These are phyloP conservation scores for Pristiophorus japonicus DNA, from an alignment of 2,113 vertebrate species.

Conservation along the genomic window DNA sequence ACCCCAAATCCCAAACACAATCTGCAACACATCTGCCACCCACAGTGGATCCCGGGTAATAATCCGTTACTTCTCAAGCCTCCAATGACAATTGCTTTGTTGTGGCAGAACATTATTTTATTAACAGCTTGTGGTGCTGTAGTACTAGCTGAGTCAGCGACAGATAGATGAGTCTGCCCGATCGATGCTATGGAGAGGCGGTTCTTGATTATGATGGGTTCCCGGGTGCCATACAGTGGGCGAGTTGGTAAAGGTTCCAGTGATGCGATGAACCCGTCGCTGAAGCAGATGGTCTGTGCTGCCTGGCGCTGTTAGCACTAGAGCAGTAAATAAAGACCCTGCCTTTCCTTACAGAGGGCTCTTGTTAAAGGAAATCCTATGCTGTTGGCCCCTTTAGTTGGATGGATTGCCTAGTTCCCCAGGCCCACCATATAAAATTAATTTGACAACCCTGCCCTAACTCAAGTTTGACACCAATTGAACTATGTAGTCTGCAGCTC, in stretches of 20 bases:
- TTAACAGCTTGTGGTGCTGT: neutral
- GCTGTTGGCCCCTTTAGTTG: neutral
- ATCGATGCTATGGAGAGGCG: neutral
- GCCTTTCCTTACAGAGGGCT: neutral
- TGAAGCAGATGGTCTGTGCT: neutral
- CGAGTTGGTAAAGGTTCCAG: neutral
- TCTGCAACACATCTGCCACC: neutral
- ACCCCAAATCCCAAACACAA: neutral
- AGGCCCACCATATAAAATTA: neutral
- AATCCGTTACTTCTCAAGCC: neutral
- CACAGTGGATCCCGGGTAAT: neutral
- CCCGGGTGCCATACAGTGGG: neutral
- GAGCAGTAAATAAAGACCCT: neutral
- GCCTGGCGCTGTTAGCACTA: neutral
- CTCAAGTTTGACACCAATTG: neutral
- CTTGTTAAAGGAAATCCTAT: neutral
- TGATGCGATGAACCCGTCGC: neutral
- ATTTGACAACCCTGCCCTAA: neutral
- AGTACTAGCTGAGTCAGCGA: neutral
- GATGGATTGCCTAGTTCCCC: neutral
- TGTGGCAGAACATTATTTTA: neutral
- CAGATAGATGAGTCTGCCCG: neutral
- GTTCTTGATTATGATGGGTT: neutral
- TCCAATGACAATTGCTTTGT: neutral
- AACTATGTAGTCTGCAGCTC: neutral